Evolutionary conservation across 1,140 invertebrate species (phyloP).

Genomic region (Cydia splendana): DNA sequence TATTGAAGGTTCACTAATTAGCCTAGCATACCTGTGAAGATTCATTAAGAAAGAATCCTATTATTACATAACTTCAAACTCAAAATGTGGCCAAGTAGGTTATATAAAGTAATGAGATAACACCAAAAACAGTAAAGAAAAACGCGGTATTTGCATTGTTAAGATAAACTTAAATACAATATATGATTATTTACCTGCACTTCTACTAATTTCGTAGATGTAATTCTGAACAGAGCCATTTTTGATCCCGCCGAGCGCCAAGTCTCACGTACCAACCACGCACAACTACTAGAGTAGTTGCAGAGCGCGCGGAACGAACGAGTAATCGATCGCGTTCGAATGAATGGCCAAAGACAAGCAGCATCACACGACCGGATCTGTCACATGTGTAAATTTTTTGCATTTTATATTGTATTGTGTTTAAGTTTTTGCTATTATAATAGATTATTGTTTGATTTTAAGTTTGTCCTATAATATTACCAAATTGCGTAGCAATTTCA

Average conservation of each 20-base stretch:
- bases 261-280: conserved; percentile 59
- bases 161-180: conserved; percentile 31
- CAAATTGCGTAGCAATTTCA: too few relatives aligned
- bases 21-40: not conserved
- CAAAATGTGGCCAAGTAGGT: conserved; percentile 63
- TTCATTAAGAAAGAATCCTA: conserved; percentile 37
- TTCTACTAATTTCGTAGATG: conserved; percentile 64
- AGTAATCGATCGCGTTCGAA: conserved; percentile 61
- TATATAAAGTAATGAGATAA: conserved; percentile 46
- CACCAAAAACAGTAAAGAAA: conserved; percentile 33
- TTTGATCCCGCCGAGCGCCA: conserved; percentile 66
- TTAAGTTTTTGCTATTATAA: too few relatives aligned
- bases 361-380: conserved; percentile 5
- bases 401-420: too few relatives aligned
- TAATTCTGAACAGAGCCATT: conserved; percentile 74
- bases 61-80: conserved; percentile 65
- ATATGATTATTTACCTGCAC: conserved; percentile 61
- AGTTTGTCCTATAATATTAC: too few relatives aligned
- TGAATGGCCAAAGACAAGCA: conserved; percentile 13
- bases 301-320: conserved; percentile 39
- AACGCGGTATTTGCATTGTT: conserved; percentile 19
- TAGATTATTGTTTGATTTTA: too few relatives aligned
- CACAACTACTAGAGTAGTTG: conserved; percentile 46
- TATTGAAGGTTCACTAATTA: not conserved
- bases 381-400: not conserved